phyloP scores from a whole-genome alignment of 2,797 vertebrate species.

The Huso huso region DNA sequence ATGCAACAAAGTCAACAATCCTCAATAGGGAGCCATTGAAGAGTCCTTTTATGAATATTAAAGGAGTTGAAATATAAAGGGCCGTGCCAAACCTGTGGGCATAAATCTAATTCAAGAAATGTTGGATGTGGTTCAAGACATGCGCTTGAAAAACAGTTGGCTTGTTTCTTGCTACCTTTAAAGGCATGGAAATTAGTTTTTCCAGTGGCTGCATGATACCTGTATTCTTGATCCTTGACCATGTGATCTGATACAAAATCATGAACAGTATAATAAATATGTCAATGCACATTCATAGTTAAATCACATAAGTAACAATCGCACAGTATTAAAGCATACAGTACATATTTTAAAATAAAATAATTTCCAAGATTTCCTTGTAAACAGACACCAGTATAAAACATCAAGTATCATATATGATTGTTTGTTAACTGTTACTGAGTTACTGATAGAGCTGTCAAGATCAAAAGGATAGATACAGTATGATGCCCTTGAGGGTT shows the following conservation, averaged over 20 bases:
- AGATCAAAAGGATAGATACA: too few relatives aligned
- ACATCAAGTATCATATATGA: too few relatives aligned
- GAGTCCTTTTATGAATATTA: not conserved
- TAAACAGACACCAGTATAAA: too few relatives aligned
- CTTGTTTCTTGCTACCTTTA: constrained; percentile 14
- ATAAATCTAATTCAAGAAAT: constrained; percentile 10
- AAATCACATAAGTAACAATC: too few relatives aligned
- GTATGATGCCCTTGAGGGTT: too few relatives aligned
- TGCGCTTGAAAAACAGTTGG: not conserved
- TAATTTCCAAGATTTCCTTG: too few relatives aligned
- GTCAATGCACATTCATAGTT: too few relatives aligned
- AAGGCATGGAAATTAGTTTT: constrained; percentile 11
- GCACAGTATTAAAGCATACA: too few relatives aligned
- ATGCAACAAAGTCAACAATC: not conserved
- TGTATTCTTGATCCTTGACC: constrained; percentile 17
- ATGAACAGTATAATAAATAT: too few relatives aligned
- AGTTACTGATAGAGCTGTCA: too few relatives aligned
- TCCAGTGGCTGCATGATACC: constrained; percentile 12
- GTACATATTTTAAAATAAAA: too few relatives aligned
- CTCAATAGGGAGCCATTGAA: not conserved
- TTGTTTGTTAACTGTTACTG: too few relatives aligned
- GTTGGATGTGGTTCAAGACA: not conserved
- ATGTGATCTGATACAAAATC: constrained; percentile 6
- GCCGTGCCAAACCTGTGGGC: constrained; percentile 17
- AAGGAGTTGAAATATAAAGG: not conserved